A percentile compares a stretch with the other conserved stretches of the same genome.
These are phyloP conservation scores for Trigoniulus corallinus DNA, from an alignment of 1,140 invertebrate species.

Conservation along the genomic window DNA sequence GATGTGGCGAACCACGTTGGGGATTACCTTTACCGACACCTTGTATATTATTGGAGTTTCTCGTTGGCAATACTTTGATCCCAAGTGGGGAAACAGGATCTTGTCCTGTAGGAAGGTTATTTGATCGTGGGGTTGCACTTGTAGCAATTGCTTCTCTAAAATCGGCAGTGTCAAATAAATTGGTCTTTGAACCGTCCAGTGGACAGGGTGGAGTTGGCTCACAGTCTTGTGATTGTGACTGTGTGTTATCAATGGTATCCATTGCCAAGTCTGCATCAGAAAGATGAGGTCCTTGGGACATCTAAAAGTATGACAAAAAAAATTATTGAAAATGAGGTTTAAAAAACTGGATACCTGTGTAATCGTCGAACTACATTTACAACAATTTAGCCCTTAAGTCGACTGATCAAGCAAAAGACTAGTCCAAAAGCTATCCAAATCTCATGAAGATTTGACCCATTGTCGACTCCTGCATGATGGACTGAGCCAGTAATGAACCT, in stretches of 20 bases:
- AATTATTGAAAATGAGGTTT: background rate
- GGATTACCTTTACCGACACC: conserved; percentile 13
- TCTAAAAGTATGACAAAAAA: conserved; percentile 5
- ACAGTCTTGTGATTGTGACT: conserved; percentile 57
- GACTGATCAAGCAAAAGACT: background rate
- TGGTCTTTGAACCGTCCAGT: conserved; percentile 74
- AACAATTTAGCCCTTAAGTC: too few species aligned
- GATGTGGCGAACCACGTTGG: conserved; percentile 7
- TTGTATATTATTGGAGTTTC: background rate
- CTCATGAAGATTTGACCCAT: too few species aligned
- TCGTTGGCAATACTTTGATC: background rate
- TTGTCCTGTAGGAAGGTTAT: too few species aligned
- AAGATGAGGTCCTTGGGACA: conserved; percentile 14
- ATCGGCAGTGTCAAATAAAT: conserved; percentile 63
- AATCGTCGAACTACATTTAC: too few species aligned
- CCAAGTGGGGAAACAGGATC: background rate
- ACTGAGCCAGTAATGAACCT: too few species aligned
- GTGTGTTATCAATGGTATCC: conserved; percentile 12
- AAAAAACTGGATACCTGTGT: background rate
- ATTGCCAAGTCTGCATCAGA: conserved; percentile 14
- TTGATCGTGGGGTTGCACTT: conserved; percentile 16
- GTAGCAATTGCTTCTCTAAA: conserved; percentile 10
- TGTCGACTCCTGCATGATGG: too few species aligned
- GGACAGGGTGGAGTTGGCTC: conserved; percentile 79
- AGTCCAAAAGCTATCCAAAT: too few species aligned